Evolutionary conservation across 2,113 vertebrate genomes (phyloP).

Genomic region (Pongo pygmaeus): DNA sequence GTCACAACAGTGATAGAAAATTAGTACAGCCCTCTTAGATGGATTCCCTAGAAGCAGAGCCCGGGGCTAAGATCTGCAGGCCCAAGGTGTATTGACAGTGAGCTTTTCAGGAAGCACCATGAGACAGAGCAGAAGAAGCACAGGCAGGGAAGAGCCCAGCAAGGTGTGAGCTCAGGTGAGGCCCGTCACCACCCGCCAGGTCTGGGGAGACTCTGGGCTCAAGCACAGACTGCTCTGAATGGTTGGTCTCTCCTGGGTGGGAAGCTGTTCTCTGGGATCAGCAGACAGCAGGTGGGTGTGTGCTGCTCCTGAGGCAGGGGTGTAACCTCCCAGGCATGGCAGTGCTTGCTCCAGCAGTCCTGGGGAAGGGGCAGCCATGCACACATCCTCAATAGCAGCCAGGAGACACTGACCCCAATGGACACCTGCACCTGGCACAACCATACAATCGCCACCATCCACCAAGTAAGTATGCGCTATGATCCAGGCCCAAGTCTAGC

Average conservation of each 20-base stretch:
- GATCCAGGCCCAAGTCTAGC: neutral
- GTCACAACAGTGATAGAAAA: neutral
- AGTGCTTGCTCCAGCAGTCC: neutral
- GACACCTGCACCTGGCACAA: neutral
- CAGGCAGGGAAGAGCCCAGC: neutral
- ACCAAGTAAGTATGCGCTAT: too few species aligned
- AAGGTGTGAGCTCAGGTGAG: neutral
- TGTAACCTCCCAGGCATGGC: neutral
- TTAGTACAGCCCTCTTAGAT: neutral
- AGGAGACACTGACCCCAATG: neutral
- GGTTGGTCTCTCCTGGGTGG: neutral
- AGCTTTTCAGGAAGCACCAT: neutral
- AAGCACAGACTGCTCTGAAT: neutral
- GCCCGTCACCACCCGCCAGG: too few species aligned
- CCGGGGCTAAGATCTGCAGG: neutral
- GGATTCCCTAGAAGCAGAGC: neutral
- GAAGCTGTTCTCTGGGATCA: too few species aligned
- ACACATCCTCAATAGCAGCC: neutral
- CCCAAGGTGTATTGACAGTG: neutral
- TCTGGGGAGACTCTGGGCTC: neutral
- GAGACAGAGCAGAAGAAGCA: neutral
- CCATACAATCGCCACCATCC: neutral
- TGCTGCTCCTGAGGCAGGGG: neutral
- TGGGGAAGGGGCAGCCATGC: neutral
- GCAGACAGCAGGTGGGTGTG: neutral